phyloP scores from a whole-genome alignment of 2,113 vertebrate species.

The Oceanodroma tethys region DNA sequence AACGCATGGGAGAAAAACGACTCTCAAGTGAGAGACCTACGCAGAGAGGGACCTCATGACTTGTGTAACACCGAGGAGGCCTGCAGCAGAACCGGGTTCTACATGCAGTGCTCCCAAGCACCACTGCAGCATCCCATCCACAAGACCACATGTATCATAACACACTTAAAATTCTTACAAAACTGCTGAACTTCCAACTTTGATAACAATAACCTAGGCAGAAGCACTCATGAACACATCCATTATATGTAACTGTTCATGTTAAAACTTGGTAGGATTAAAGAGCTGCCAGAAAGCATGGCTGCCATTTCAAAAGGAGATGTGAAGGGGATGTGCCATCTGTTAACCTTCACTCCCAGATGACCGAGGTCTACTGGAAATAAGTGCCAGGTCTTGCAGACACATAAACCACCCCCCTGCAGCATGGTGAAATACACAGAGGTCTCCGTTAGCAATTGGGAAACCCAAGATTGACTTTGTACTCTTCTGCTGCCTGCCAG shows the following conservation, averaged over 20 bases:
- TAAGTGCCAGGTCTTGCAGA: not conserved
- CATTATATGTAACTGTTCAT: not conserved
- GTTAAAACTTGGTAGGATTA: not conserved
- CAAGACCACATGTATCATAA: not conserved
- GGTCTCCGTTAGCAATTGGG: not conserved
- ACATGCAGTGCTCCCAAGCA: not conserved
- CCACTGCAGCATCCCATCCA: not conserved
- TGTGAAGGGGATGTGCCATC: not conserved
- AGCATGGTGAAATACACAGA: not conserved
- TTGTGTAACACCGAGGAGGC: rapidly evolving
- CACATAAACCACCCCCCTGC: not conserved
- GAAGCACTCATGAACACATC: not conserved
- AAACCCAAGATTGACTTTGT: not conserved
- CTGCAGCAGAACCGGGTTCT: not conserved
- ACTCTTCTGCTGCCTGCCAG: not conserved
- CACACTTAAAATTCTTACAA: not conserved
- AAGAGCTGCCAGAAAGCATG: not conserved
- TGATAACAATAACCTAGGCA: not conserved
- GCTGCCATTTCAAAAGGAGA: not conserved
- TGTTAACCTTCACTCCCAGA: not conserved
- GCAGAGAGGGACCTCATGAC: not conserved
- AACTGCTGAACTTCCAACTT: not conserved
- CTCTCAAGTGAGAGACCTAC: not conserved
- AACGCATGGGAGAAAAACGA: not conserved
- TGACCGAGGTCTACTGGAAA: not conserved